Conservation (phyloP, 2,113 vertebrate genomes). For the Penelope pileata region DNA sequence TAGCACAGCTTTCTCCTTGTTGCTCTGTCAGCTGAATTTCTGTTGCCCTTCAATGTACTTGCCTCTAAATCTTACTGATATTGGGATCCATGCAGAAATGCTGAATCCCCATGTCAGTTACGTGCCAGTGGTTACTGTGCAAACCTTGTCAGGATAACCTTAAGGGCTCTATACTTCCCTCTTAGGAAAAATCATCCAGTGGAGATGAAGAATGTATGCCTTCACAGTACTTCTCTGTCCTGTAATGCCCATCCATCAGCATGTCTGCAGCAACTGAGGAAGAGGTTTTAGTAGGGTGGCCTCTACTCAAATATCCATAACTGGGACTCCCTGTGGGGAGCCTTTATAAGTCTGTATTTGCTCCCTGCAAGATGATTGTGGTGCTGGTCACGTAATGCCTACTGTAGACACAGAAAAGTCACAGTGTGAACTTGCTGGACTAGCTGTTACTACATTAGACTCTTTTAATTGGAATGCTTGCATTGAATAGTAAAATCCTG, state of each 20-base stretch:
- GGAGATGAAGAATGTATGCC: not conserved
- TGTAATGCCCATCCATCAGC: not conserved
- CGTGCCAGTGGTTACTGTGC: not conserved
- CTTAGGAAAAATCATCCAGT: not conserved
- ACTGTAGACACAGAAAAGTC: not conserved
- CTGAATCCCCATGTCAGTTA: not conserved
- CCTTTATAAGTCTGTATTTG: not conserved
- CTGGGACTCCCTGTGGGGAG: not conserved
- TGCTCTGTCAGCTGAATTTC: not conserved
- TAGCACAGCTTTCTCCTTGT: not conserved
- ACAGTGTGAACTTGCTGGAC: not conserved
- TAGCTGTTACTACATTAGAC: not conserved
- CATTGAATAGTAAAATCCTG: not conserved
- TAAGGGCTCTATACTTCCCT: not conserved
- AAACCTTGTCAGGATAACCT: not conserved
- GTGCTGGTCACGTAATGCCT: not conserved
- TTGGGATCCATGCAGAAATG: not conserved
- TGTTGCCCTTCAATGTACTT: not conserved
- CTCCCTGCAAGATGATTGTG: not conserved
- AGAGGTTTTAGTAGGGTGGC: not conserved
- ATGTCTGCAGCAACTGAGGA: not conserved
- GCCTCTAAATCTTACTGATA: not conserved
- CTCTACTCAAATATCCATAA: not conserved
- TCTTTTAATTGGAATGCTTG: not conserved
- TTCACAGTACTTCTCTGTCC: not conserved